phyloP scores from a whole-genome alignment of 2,113 vertebrate species.

The Coturnix japonica region DNA sequence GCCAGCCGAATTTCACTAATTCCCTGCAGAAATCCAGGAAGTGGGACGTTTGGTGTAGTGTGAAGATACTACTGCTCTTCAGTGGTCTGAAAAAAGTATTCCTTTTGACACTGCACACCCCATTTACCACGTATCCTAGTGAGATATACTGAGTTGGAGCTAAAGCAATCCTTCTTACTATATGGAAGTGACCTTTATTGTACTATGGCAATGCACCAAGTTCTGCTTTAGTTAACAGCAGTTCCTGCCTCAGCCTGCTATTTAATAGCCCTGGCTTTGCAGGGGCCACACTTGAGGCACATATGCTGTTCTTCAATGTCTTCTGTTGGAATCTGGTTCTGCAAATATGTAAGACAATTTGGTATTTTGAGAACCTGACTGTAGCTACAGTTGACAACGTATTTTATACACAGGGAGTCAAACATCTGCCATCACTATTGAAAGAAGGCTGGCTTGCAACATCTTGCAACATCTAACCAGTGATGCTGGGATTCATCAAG shows the following conservation, averaged over 20 bases:
- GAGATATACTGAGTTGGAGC: neutral
- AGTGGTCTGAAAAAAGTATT: constrained; percentile 29
- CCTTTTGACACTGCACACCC: neutral
- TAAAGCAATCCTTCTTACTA: neutral
- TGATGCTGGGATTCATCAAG: neutral
- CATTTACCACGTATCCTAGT: neutral
- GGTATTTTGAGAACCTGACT: neutral
- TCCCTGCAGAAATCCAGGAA: neutral
- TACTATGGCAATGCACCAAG: neutral
- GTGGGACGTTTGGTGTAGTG: neutral
- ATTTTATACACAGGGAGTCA: neutral
- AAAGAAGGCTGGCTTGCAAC: neutral
- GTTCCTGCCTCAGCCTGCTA: neutral
- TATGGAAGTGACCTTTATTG: constrained; percentile 31
- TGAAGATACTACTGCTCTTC: neutral
- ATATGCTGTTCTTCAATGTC: neutral
- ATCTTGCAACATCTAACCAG: neutral
- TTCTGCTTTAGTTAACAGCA: neutral
- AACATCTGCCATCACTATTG: neutral
- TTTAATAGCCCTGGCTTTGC: neutral
- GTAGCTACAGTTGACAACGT: neutral
- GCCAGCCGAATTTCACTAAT: neutral
- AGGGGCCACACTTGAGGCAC: neutral
- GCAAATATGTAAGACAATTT: neutral
- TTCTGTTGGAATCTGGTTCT: neutral